Conservation (phyloP, 1,140 invertebrate species). For the Pseudomyrmex flavicornis region DNA sequence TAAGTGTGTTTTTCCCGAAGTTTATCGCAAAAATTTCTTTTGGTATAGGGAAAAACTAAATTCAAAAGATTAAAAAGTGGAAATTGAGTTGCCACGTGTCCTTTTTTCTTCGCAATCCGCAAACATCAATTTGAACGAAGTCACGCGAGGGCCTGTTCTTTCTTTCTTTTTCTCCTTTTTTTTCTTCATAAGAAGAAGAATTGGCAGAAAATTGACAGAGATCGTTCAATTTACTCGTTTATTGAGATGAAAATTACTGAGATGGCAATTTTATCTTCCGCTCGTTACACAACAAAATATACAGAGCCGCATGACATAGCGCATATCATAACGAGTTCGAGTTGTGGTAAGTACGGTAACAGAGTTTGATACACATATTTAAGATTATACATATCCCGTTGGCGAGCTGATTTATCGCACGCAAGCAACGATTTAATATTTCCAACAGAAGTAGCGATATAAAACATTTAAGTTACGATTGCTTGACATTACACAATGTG, state of each 20-base stretch:
- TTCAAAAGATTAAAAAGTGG: neutral
- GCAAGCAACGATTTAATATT: slow-evolving; percentile 43
- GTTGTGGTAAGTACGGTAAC: slow-evolving; percentile 49
- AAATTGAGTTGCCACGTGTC: slow-evolving; percentile 5
- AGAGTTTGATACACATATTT: slow-evolving; percentile 48
- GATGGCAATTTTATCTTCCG: slow-evolving; percentile 33
- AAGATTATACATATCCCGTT: slow-evolving; percentile 50
- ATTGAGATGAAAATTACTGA: slow-evolving; percentile 36
- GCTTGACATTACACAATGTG: slow-evolving; percentile 14
- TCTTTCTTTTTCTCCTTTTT: neutral
- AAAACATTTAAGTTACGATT: slow-evolving; percentile 53
- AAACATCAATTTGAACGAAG: slow-evolving; percentile 27
- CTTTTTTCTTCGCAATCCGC: neutral
- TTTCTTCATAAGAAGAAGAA: neutral
- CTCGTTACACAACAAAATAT: slow-evolving; percentile 33
- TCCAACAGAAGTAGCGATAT: slow-evolving; percentile 33
- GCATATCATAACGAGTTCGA: slow-evolving; percentile 52
- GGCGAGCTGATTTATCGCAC: slow-evolving; percentile 50
- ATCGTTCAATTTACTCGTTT: slow-evolving; percentile 35
- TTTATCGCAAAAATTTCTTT: neutral
- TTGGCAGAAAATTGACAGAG: slow-evolving; percentile 17
- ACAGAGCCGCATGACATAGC: slow-evolving; percentile 30
- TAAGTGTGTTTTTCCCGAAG: neutral
- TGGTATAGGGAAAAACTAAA: neutral
- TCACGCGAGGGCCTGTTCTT: slow-evolving; percentile 1